Evolutionary conservation across 2,113 vertebrate species (phyloP).

Genomic region (Callipepla squamata): DNA sequence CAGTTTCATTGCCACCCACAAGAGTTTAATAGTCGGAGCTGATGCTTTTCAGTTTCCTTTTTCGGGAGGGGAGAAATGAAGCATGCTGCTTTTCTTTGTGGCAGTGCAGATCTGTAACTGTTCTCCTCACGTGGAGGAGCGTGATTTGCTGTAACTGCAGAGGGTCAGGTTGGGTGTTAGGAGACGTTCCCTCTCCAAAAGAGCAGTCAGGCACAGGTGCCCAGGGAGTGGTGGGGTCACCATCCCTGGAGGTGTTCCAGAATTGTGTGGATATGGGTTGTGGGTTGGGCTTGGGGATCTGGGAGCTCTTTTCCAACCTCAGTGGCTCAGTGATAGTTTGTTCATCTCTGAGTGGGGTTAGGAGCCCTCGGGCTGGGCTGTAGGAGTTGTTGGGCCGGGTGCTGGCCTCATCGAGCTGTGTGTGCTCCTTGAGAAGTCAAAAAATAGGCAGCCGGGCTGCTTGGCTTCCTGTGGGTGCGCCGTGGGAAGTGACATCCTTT

Average conservation of each 20-base stretch:
- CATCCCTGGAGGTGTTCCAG: too few relatives aligned
- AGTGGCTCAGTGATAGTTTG: too few relatives aligned
- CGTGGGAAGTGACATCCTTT: not conserved
- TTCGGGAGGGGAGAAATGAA: not conserved
- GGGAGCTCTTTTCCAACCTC: too few relatives aligned
- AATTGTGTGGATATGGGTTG: too few relatives aligned
- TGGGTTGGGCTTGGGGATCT: too few relatives aligned
- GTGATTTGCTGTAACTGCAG: too few relatives aligned
- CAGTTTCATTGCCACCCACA: not conserved
- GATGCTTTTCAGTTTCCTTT: not conserved
- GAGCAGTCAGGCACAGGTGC: too few relatives aligned
- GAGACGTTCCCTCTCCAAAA: too few relatives aligned
- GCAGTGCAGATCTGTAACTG: fast-evolving
- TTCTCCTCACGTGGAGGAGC: not conserved
- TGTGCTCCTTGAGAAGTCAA: not conserved
- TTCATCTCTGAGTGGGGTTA: fast-evolving
- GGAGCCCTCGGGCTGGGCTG: not conserved
- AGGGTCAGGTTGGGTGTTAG: too few relatives aligned
- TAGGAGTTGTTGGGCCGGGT: fast-evolving
- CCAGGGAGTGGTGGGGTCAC: too few relatives aligned
- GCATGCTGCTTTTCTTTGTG: not conserved
- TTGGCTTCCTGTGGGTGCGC: not conserved
- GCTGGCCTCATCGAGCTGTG: not conserved
- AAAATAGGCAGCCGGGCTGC: not conserved
- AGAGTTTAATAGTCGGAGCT: not conserved